These are phyloP conservation scores for Helostoma temminkii DNA, from an alignment of 2,797 vertebrate species.

Conservation along the genomic window DNA sequence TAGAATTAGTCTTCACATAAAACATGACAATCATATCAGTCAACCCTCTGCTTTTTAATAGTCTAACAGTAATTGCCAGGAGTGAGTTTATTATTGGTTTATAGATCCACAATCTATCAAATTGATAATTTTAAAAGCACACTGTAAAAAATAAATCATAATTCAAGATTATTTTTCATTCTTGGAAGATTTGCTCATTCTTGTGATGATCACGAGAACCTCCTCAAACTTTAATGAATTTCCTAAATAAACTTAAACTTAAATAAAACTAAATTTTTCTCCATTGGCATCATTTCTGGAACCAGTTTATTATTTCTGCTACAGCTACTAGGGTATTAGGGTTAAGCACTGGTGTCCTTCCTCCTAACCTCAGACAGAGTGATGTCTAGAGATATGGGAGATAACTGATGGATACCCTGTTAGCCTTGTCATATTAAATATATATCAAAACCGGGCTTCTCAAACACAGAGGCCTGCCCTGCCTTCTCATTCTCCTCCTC, in stretches of 20 bases:
- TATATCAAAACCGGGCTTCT: conserved; percentile 48
- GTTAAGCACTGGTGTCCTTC: conserved; percentile 14
- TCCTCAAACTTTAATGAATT: too few relatives aligned
- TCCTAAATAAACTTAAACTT: too few relatives aligned
- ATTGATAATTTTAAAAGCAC: background rate
- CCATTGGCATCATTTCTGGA: conserved; percentile 1
- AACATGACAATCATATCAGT: background rate
- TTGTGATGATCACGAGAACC: conserved; percentile 13
- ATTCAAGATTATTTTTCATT: too few relatives aligned
- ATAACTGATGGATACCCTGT: conserved; percentile 39
- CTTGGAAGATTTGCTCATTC: background rate
- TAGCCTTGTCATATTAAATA: conserved; percentile 53
- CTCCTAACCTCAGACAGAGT: conserved; percentile 25
- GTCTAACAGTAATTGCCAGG: background rate
- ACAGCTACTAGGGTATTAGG: background rate
- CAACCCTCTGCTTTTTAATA: conserved; percentile 12
- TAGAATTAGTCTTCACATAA: background rate
- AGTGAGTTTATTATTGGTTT: background rate
- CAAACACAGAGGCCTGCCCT: conserved; percentile 26
- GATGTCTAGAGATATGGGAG: conserved; percentile 3
- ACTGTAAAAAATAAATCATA: too few relatives aligned
- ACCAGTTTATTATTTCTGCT: conserved; percentile 24
- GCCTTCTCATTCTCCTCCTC: conserved; percentile 18
- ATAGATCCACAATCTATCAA: background rate
- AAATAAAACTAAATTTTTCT: too few relatives aligned